Evolutionary conservation across 2,113 vertebrate genomes (phyloP), one percentile per base, ranked within the genome.

Genomic region (Indri indri): DNA sequence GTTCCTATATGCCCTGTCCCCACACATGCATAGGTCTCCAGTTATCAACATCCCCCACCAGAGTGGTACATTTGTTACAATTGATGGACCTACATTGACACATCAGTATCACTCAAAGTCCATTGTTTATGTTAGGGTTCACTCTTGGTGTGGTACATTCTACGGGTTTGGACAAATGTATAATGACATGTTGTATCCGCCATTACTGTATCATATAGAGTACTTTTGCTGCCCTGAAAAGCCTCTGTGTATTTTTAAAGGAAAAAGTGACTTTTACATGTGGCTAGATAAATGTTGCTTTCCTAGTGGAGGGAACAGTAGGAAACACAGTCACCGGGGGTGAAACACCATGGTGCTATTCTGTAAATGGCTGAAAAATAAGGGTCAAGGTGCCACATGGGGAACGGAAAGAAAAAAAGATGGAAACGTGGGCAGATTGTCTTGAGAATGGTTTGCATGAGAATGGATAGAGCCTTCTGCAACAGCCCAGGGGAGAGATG

Each of bases 291-390:
- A 65, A 13, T 30, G 59, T 84, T 97, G 32, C 80, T 80, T 92
- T 92, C n/a, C 13, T 79, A 86, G 68, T 11, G 52, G 50, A 93
- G 50, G 13, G 34, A 83, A 80, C 74, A 90, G 13, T 22, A 88
- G 54, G 80, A 52, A 90, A 61, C n/a, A 80, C 3, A 57, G 45
- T 47, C 37, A 77, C 5, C 32, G 3, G 86, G n/a, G 23, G 37
- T 85, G 25, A 95, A 84, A 79, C 8, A 22, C 9, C 14, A 18
- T 18, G 7, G 18, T 80, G 45, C 47, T 92, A n/a, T 54, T 81
- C 65, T 88, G 61, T 47, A 96, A 95, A 93, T 34, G 70, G 47
- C 88, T 84, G 74, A 42, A 90, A 95, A 94, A 88, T 65, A 74
- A 95, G 45, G 34, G 40, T 42, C 34, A 50, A 90, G 54, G 76